Percentiles rank a stretch among this genome's conserved stretches.
Evolutionary conservation across 2,797 vertebrate genomes (phyloP).

Genomic region (Sebastes vulpes): DNA sequence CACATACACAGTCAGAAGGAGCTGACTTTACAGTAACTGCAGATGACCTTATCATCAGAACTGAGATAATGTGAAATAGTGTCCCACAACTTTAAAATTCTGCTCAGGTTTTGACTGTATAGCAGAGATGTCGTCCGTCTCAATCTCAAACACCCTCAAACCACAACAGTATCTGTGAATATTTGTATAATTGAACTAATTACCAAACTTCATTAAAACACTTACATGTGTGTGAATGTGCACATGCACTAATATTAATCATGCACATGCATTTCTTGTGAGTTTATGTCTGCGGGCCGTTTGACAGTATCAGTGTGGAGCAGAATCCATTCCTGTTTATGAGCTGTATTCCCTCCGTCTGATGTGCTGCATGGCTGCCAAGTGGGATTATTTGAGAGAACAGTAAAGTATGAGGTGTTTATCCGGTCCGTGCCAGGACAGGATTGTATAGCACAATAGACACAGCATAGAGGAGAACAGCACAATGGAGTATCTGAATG

Average conservation of each 20-base stretch:
- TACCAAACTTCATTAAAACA: neutral
- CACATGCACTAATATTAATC: constrained; percentile 7
- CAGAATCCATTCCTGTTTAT: constrained; percentile 61
- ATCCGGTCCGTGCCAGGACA: constrained; percentile 41
- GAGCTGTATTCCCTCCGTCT: constrained; percentile 29
- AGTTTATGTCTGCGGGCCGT: constrained; percentile 6
- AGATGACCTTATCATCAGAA: neutral
- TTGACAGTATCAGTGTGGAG: constrained; percentile 38
- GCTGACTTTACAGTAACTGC: neutral
- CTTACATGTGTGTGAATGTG: neutral
- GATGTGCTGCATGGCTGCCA: constrained; percentile 63
- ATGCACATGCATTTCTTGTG: neutral
- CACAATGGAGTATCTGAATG: neutral
- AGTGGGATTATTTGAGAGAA: constrained; percentile 66
- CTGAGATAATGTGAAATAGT: neutral
- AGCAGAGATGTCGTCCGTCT: neutral
- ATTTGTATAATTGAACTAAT: neutral
- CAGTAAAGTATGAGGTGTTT: constrained; percentile 70
- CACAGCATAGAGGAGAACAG: constrained; percentile 9
- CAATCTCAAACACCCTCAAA: neutral
- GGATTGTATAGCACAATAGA: constrained; percentile 7
- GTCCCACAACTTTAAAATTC: neutral
- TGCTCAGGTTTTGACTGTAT: neutral
- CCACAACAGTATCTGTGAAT: neutral
- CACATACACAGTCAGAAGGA: neutral